A percentile compares a stretch with the other conserved stretches of the same genome.
These are phyloP conservation scores for Leuciscus idus DNA, from an alignment of 2,113 vertebrate genomes.

Conservation along the genomic window DNA sequence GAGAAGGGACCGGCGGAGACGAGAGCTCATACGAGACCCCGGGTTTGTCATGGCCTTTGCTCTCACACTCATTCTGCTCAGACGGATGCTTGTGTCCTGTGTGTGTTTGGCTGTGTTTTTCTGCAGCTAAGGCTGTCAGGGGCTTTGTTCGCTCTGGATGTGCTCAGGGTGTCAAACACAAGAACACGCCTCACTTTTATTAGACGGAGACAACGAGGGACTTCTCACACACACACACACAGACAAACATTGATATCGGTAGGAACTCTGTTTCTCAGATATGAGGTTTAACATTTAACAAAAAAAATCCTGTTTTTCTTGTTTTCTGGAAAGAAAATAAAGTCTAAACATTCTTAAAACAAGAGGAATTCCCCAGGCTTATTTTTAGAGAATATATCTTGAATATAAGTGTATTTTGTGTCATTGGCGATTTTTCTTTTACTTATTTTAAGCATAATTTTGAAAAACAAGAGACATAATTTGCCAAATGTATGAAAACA, in stretches of 20 bases:
- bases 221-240: too few species aligned
- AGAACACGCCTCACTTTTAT: constrained; percentile 13
- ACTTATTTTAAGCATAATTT: not conserved
- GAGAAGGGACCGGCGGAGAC: not conserved
- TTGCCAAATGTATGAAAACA: too few species aligned
- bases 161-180: constrained; percentile 13
- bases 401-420: not conserved
- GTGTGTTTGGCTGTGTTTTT: constrained; percentile 9
- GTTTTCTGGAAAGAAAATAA: not conserved
- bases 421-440: not conserved
- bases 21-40: not conserved
- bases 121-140: not conserved
- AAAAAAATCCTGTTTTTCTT: not conserved
- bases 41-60: constrained; percentile 5
- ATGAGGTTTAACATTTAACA: not conserved
- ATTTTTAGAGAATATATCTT: not conserved
- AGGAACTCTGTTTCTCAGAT: not conserved
- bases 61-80: not conserved
- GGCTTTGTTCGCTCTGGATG: not conserved
- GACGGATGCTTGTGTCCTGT: not conserved
- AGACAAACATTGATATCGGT: not conserved
- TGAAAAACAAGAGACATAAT: not conserved
- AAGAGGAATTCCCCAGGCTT: not conserved
- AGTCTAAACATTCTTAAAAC: too few species aligned
- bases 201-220: not conserved